Percentiles rank a stretch among this genome's conserved stretches.
phyloP scores from a whole-genome alignment of 2,113 vertebrate species.

The Corvus moneduloides region DNA sequence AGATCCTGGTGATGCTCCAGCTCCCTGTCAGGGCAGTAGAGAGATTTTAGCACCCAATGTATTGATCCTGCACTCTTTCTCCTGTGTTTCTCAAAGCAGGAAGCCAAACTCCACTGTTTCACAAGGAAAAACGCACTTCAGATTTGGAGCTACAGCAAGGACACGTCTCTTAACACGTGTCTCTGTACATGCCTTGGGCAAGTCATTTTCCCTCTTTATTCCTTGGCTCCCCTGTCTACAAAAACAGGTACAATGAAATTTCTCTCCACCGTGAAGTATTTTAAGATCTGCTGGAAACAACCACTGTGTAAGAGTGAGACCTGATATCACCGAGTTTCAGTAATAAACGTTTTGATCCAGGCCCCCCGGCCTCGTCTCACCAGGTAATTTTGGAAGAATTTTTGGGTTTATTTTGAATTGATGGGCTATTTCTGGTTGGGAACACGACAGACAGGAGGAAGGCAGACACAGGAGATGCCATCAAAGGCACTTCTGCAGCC shows the following conservation, averaged over 20 bases:
- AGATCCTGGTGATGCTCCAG: not conserved
- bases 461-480: not conserved
- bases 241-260: not conserved
- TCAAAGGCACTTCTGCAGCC: not conserved
- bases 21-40: not conserved
- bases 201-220: constrained; percentile 33
- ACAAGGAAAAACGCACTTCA: not conserved
- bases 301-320: not conserved
- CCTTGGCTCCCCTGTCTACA: not conserved
- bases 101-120: not conserved
- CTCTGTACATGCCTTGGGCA: constrained; percentile 21
- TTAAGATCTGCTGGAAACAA: constrained; percentile 9
- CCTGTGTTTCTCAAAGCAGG: not conserved
- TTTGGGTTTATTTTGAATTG: not conserved
- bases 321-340: not conserved
- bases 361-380: not conserved
- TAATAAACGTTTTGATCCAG: not conserved
- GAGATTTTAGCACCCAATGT: not conserved
- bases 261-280: not conserved
- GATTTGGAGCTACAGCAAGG: not conserved
- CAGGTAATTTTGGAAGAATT: not conserved
- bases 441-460: not conserved
- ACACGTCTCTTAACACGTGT: not conserved
- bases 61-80: not conserved
- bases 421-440: not conserved